Evolutionary conservation across 1,140 invertebrate species (phyloP).

Genomic region (Drosophila lowei): DNA sequence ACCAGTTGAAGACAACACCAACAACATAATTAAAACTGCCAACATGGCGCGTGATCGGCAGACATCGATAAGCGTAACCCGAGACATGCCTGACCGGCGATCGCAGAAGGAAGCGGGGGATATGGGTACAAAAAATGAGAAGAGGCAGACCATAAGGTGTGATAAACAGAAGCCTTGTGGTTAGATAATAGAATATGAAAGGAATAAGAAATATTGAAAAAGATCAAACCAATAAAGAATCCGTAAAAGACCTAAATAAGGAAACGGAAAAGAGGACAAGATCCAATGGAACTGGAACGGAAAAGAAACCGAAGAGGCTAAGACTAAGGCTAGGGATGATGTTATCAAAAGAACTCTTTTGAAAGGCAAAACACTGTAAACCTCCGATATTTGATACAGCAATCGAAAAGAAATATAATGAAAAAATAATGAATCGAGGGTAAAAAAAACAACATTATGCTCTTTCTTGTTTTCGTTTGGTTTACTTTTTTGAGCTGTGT

Average conservation of each 20-base stretch:
- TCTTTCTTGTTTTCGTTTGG: no score
- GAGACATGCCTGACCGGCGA: conserved; percentile 23
- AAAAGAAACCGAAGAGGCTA: no score
- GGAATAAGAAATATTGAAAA: conserved; percentile 20
- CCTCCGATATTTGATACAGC: no score
- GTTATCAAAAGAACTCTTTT: no score
- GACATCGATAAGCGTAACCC: conserved; percentile 66
- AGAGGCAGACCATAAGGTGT: conserved; percentile 19
- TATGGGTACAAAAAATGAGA: no score
- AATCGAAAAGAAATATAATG: no score
- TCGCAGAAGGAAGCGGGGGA: neutral
- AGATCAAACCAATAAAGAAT: neutral
- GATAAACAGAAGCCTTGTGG: conserved; percentile 54
- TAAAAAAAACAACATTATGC: no score
- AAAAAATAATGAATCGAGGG: no score
- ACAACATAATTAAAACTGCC: conserved; percentile 78
- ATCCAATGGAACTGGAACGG: no score
- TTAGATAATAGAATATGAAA: conserved; percentile 41
- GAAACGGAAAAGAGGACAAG: neutral
- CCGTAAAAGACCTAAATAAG: neutral
- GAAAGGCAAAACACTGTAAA: no score
- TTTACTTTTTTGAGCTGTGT: no score
- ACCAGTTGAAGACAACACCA: conserved; percentile 19
- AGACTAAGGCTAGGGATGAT: no score
- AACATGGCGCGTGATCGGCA: conserved; percentile 78